Conservation (phyloP, 2,888 invertebrate genomes). For the Scrobipalpa atriplicella region DNA sequence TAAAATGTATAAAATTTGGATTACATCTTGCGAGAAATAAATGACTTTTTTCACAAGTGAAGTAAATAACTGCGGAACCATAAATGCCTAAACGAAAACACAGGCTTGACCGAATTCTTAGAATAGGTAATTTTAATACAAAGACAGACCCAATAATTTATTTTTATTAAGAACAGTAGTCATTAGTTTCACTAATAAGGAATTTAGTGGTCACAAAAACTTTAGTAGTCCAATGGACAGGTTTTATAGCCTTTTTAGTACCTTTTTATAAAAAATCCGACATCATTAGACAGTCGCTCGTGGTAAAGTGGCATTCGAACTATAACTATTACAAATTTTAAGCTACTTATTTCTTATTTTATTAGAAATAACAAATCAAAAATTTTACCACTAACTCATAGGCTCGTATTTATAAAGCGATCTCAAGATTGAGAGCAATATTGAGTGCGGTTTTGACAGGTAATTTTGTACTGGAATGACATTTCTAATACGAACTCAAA, state of each 20-base stretch:
- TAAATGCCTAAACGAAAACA: neutral
- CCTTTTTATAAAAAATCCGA: slow-evolving; percentile 12
- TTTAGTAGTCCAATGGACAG: neutral
- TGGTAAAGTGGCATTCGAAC: neutral
- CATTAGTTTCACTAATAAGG: slow-evolving; percentile 30
- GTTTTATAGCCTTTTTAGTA: slow-evolving; percentile 13
- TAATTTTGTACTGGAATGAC: too few species aligned
- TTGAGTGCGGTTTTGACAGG: too few species aligned
- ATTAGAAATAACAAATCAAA: too few species aligned
- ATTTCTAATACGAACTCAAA: too few species aligned
- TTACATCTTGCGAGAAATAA: too few species aligned
- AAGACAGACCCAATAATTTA: slow-evolving; percentile 9
- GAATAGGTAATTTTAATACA: slow-evolving; percentile 14
- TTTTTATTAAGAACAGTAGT: slow-evolving; percentile 24
- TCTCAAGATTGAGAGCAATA: too few species aligned
- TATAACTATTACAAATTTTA: too few species aligned
- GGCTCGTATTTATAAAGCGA: too few species aligned
- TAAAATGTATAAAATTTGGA: too few species aligned
- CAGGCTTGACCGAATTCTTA: neutral
- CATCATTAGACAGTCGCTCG: neutral
- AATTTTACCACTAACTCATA: too few species aligned
- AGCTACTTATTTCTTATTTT: too few species aligned
- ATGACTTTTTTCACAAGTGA: too few species aligned
- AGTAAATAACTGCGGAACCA: neutral
- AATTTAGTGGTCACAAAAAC: slow-evolving; percentile 28